Conservation (phyloP, 2,113 vertebrate species). For the Sigmodon hispidus region DNA sequence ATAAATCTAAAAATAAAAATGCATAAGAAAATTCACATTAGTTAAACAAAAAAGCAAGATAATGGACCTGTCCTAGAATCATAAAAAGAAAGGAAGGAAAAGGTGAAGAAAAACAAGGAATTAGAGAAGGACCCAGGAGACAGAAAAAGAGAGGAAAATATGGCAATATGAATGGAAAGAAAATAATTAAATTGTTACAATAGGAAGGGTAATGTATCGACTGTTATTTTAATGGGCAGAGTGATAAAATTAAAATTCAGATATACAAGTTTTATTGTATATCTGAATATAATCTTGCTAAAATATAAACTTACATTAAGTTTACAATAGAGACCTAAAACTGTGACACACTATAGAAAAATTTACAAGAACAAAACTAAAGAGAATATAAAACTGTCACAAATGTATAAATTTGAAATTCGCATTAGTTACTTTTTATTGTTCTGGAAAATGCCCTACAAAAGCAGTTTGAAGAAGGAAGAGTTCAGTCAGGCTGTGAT, state of each 20-base stretch:
- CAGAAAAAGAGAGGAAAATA: not conserved
- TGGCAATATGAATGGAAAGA: not conserved
- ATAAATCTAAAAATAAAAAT: not conserved
- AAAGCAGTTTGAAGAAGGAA: not conserved
- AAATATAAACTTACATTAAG: not conserved
- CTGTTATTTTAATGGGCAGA: not conserved
- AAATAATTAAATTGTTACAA: not conserved
- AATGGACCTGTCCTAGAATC: not conserved
- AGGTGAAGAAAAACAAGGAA: not conserved
- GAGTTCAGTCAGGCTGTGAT: no score
- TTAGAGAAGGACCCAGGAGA: not conserved
- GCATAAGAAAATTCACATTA: not conserved
- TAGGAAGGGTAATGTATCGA: not conserved
- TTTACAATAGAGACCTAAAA: not conserved
- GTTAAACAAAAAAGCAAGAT: not conserved
- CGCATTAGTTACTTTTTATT: not conserved
- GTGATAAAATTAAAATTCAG: not conserved
- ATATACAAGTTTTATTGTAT: not conserved
- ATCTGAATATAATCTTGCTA: not conserved
- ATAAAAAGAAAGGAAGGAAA: not conserved
- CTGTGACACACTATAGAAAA: not conserved
- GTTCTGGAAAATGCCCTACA: not conserved
- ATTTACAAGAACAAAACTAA: not conserved
- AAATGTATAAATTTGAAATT: not conserved
- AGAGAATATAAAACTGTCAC: not conserved